A percentile compares a stretch with the other conserved stretches of the same genome.
Evolutionary conservation across 2,113 vertebrate genomes (phyloP).

Genomic region (Siniperca chuatsi): DNA sequence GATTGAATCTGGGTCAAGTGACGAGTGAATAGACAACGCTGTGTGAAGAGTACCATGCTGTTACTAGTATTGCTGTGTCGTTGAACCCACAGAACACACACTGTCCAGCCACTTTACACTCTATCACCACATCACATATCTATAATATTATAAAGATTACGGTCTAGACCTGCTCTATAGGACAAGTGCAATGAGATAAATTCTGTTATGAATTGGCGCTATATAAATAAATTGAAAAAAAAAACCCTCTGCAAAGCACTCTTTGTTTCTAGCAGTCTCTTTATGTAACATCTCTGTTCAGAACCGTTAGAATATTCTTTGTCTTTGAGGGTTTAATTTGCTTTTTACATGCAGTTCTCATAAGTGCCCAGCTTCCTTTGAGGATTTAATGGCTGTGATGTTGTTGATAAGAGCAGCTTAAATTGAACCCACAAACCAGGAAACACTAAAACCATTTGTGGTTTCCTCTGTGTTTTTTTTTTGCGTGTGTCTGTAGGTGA

Average conservation of each 20-base stretch:
- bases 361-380: slow-evolving; percentile 25
- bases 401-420: slow-evolving; percentile 37
- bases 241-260: slow-evolving; percentile 29
- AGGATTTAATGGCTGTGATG: slow-evolving; percentile 23
- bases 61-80: neutral
- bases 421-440: slow-evolving; percentile 38
- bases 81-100: slow-evolving; percentile 1
- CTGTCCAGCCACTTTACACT: slow-evolving; percentile 28
- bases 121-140: slow-evolving; percentile 17
- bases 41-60: slow-evolving; percentile 31
- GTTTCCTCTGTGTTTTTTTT: slow-evolving; percentile 24
- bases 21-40: neutral
- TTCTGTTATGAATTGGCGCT: too few relatives aligned
- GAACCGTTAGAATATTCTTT: neutral
- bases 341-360: neutral
- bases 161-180: too few relatives aligned
- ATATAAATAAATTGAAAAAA: too few relatives aligned
- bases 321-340: neutral
- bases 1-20: neutral
- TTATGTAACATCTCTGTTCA: neutral
- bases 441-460: slow-evolving; percentile 59
- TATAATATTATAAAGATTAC: too few relatives aligned
- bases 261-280: slow-evolving; percentile 12
- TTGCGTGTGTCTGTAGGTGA: slow-evolving; percentile 84
- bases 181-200: too few relatives aligned